Evolutionary conservation across 2,888 invertebrate species (phyloP).

Genomic region (Agrilus mali): DNA sequence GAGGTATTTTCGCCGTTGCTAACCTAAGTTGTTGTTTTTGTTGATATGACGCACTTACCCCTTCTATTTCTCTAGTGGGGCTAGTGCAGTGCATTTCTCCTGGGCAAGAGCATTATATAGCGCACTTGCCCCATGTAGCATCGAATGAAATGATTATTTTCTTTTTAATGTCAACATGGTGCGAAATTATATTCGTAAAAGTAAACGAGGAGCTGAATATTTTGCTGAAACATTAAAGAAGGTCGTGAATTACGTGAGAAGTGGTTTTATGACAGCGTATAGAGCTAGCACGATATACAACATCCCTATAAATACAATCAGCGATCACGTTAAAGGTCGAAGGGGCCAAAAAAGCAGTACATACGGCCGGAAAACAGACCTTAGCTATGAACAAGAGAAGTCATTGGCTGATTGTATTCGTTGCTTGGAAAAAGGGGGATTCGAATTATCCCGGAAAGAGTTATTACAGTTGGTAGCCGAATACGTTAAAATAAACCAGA

Average conservation of each 20-base stretch:
- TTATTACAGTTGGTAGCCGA: too few relatives aligned
- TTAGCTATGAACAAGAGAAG: not conserved
- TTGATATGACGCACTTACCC: constrained; percentile 6
- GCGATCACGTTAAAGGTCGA: constrained; percentile 6
- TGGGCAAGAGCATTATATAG: not conserved
- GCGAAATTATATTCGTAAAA: not conserved
- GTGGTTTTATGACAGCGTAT: constrained; percentile 5
- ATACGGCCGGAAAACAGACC: constrained; percentile 4
- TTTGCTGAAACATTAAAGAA: constrained; percentile 1
- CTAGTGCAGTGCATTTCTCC: not conserved
- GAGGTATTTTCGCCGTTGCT: too few relatives aligned
- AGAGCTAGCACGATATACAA: constrained; percentile 6
- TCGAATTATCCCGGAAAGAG: too few relatives aligned
- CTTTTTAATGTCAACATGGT: constrained; percentile 3
- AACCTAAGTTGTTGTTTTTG: too few relatives aligned
- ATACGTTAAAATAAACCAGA: too few relatives aligned
- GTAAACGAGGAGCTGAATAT: not conserved
- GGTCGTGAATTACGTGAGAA: constrained; percentile 3
- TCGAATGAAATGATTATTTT: too few relatives aligned
- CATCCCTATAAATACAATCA: constrained; percentile 5
- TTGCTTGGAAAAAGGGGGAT: too few relatives aligned
- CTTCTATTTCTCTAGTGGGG: constrained; percentile 4
- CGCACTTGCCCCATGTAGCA: not conserved
- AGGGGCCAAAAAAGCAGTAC: constrained; percentile 5
- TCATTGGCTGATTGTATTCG: too few relatives aligned